These are phyloP conservation scores for Holotrichia oblita DNA, from an alignment of 1,140 invertebrate species.

Conservation along the genomic window DNA sequence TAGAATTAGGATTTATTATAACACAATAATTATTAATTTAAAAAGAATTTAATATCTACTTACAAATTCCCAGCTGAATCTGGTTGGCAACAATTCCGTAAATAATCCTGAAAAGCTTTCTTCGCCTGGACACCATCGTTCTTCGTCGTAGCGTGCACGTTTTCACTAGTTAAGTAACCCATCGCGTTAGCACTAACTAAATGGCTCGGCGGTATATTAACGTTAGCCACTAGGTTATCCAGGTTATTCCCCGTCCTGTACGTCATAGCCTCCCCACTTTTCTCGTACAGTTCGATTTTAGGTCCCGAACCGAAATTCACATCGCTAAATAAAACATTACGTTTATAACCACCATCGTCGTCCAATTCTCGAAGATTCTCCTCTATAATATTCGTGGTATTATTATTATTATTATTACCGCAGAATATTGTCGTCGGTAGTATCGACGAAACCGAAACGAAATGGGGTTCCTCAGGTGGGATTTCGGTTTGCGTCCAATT, in stretches of 20 bases:
- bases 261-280: background rate
- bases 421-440: no score
- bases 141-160: background rate
- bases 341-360: no score
- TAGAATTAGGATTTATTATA: no score
- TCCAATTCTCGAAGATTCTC: no score
- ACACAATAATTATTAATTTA: background rate
- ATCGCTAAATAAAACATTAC: no score
- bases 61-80: conserved; percentile 22
- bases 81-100: background rate
- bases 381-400: no score
- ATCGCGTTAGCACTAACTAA: background rate
- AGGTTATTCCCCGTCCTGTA: background rate
- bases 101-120: background rate
- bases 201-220: background rate
- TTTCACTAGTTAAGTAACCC: background rate
- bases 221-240: background rate
- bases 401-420: background rate
- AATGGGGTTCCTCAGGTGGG: no score
- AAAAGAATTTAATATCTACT: background rate
- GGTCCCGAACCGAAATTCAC: background rate
- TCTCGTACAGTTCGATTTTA: background rate
- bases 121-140: background rate
- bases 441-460: no score
- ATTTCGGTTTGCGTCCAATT: background rate